Base-by-base conservation (phyloP, 2,113 vertebrate genomes). In the Centrocercus urophasianus region DNA sequence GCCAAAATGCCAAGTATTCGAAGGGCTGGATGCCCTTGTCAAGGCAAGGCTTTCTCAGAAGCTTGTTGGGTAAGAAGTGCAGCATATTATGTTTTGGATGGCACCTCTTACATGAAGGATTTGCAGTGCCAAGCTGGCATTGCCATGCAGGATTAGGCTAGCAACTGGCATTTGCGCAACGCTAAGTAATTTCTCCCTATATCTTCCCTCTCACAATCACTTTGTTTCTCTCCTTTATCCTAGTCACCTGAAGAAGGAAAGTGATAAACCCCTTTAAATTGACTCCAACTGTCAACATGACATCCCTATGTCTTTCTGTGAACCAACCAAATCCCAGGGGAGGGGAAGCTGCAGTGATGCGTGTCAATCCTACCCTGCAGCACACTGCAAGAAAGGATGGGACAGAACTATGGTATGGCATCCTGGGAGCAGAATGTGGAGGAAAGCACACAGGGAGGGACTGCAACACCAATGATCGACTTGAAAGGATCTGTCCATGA, bases 191-290 rank as follows among this genome's bases (percentile, higher is more conserved):
- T 11, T 30, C 40, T 54, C 43, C 34, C 50, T 19, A 8, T 47
- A 15, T 30, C 48, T 80, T 38, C 25, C 5, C 8, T 74, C 83
- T 90, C 75, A 47, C 69, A 28, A 6, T 92, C 54, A 20, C 45
- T 48, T 89, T 80, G 56, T 75, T 97, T 86, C 63, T 91, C 76
- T 82, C 70, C 75, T 91, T 72, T 87, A 20, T 97, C 92, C 74
- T 94, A 99, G 99, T 98, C 99, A 99, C 98, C 98, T 99, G 98
- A 99, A 99, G 98, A 99, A 99, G 96, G 99, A 99, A 96, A 99
- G 98, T 67, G 99, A 99, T 98, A 99, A 99, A 98, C 98, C 99
- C 93, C 98, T 99, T 98, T 99, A 98, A 99, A 97, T 72, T 96
- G 97, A 87, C 86, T 95, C 81, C 70, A 3, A 3, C 75, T 71